A percentile compares a stretch with the other conserved stretches of the same genome.
Evolutionary conservation across 2,888 invertebrate genomes (phyloP).

Genomic region (Amblyjoppa fuscipennis): DNA sequence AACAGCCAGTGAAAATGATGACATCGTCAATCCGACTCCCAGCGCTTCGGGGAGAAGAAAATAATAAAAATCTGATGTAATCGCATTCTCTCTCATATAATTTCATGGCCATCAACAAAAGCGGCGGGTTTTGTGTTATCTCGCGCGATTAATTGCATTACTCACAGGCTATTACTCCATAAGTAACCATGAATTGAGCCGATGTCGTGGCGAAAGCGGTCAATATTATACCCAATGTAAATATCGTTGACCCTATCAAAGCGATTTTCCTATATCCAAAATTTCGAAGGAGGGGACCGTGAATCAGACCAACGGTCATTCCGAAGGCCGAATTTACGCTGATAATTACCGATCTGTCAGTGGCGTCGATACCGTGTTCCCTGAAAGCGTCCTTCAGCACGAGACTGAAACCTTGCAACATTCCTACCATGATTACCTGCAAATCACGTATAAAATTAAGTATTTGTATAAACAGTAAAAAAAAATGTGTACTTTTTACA

Average conservation of each 20-base stretch:
- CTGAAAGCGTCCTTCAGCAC: slow-evolving; percentile 89
- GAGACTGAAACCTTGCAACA: slow-evolving; percentile 89
- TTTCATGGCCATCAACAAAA: not conserved
- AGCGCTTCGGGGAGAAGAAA: slow-evolving; percentile 86
- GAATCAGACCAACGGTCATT: slow-evolving; percentile 89
- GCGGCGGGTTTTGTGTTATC: not conserved
- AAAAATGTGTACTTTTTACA: too few species aligned
- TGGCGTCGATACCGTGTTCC: slow-evolving; percentile 87
- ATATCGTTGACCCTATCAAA: slow-evolving; percentile 86
- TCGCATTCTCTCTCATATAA: not conserved
- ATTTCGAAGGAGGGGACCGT: slow-evolving; percentile 88
- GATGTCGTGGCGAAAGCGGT: slow-evolving; percentile 88
- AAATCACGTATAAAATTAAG: slow-evolving; percentile 49
- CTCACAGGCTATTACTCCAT: slow-evolving; percentile 91
- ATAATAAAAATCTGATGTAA: slow-evolving; percentile 19
- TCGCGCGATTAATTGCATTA: slow-evolving; percentile 70
- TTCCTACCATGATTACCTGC: slow-evolving; percentile 86
- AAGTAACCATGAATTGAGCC: slow-evolving; percentile 88
- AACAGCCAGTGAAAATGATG: slow-evolving; percentile 88
- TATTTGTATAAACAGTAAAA: not conserved
- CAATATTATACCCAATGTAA: slow-evolving; percentile 87
- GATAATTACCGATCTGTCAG: slow-evolving; percentile 88
- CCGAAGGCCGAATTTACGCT: slow-evolving; percentile 90
- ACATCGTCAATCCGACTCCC: slow-evolving; percentile 88
- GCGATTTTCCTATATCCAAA: slow-evolving; percentile 90